phyloP scores from a whole-genome alignment of 2,797 vertebrate genomes.

The Melanotaenia maccullochi region DNA sequence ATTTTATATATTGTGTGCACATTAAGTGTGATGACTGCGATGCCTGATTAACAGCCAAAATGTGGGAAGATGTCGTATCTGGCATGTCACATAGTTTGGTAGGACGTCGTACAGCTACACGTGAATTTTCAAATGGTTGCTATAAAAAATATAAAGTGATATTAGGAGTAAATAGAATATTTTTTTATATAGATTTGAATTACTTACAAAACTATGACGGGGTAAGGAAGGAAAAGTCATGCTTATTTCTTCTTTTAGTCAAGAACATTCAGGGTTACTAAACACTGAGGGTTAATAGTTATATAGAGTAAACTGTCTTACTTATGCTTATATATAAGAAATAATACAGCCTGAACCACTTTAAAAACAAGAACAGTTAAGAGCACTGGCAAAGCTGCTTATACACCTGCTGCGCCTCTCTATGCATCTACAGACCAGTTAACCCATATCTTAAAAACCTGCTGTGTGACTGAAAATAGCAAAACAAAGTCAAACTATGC shows the following conservation, averaged over 20 bases:
- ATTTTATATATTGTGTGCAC: no score
- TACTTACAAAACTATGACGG: neutral
- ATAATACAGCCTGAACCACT: slow-evolving; percentile 34
- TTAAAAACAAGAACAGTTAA: slow-evolving; percentile 19
- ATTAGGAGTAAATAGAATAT: neutral
- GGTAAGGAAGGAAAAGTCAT: neutral
- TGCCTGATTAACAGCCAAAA: no score
- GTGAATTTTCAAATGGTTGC: neutral
- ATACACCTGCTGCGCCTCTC: slow-evolving; percentile 59
- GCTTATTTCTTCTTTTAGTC: neutral
- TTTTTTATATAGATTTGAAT: neutral
- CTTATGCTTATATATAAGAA: slow-evolving; percentile 21
- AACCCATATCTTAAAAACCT: slow-evolving; percentile 68
- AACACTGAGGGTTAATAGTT: neutral
- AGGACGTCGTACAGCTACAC: neutral
- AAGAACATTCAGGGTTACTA: neutral
- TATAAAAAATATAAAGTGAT: neutral
- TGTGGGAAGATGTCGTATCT: no score
- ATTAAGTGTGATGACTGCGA: no score
- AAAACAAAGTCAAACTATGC: slow-evolving; percentile 78
- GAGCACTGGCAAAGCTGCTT: slow-evolving; percentile 49
- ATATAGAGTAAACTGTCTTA: slow-evolving; percentile 9
- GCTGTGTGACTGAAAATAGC: slow-evolving; percentile 50
- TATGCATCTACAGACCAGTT: slow-evolving; percentile 66
- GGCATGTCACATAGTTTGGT: neutral